Conservation (phyloP, 2,797 vertebrate species). For the Spinus olivaceus region DNA sequence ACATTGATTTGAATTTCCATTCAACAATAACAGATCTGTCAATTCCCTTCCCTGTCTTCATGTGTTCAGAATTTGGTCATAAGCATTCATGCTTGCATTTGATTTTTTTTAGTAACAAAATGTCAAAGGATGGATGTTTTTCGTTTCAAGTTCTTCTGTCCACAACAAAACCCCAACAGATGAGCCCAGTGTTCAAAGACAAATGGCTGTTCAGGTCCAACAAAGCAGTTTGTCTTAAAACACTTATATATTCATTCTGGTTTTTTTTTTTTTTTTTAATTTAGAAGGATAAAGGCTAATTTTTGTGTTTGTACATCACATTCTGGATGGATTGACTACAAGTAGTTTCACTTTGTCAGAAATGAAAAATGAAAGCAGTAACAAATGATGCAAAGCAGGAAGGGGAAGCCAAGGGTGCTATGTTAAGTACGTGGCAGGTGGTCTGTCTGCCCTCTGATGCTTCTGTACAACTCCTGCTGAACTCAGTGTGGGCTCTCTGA, state of each 20-base stretch:
- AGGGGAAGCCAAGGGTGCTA: neutral
- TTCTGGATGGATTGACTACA: neutral
- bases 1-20: conserved; percentile 6
- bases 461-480: neutral
- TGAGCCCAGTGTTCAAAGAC: neutral
- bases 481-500: neutral
- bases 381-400: neutral
- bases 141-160: neutral
- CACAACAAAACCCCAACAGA: neutral
- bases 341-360: neutral
- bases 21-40: neutral
- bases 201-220: neutral
- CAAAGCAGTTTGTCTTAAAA: neutral
- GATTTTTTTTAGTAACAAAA: conserved; percentile 24
- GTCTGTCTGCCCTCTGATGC: neutral
- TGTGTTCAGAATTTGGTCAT: conserved; percentile 9
- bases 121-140: conserved; percentile 21
- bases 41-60: neutral
- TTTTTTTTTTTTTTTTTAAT: neutral
- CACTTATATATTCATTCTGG: neutral
- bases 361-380: neutral
- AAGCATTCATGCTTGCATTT: neutral
- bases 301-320: neutral
- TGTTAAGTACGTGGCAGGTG: neutral
- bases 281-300: neutral